Evolutionary conservation across 2,113 vertebrate genomes (phyloP).

Genomic region (Albula glossodonta): DNA sequence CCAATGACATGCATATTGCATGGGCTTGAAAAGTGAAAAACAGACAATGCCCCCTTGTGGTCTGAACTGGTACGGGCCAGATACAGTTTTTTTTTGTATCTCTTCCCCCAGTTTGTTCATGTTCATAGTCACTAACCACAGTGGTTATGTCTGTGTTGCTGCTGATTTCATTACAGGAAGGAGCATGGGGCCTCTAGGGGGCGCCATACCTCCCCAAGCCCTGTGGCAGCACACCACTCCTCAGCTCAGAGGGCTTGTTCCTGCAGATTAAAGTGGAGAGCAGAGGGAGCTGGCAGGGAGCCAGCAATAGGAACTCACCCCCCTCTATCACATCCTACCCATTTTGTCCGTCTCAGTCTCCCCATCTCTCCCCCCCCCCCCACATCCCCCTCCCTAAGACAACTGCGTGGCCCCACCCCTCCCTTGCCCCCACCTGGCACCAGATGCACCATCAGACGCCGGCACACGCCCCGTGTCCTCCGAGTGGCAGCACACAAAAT

Average conservation of each 20-base stretch:
- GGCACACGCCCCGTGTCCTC: neutral
- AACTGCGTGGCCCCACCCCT: neutral
- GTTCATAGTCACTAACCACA: neutral
- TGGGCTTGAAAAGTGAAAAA: neutral
- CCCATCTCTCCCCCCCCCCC: neutral
- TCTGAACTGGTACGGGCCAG: neutral
- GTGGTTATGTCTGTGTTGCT: conserved; percentile 9
- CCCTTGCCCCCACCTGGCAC: conserved; percentile 56
- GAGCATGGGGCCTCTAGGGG: neutral
- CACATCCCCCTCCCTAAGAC: conserved; percentile 8
- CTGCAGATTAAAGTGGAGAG: conserved; percentile 13
- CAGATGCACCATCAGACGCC: conserved; percentile 74
- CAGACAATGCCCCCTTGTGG: conserved; percentile 22
- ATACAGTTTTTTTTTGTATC: neutral
- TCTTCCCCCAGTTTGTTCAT: neutral
- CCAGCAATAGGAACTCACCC: neutral
- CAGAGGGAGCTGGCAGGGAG: neutral
- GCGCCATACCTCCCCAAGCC: neutral
- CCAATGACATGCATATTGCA: neutral
- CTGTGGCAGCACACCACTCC: neutral
- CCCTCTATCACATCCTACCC: neutral
- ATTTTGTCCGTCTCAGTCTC: neutral
- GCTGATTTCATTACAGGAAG: neutral
- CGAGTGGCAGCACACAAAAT: conserved; percentile 52
- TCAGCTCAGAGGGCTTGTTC: conserved; percentile 24